These are phyloP conservation scores for Heliconius ismenius DNA, from an alignment of 2,888 invertebrate species.

Conservation along the genomic window DNA sequence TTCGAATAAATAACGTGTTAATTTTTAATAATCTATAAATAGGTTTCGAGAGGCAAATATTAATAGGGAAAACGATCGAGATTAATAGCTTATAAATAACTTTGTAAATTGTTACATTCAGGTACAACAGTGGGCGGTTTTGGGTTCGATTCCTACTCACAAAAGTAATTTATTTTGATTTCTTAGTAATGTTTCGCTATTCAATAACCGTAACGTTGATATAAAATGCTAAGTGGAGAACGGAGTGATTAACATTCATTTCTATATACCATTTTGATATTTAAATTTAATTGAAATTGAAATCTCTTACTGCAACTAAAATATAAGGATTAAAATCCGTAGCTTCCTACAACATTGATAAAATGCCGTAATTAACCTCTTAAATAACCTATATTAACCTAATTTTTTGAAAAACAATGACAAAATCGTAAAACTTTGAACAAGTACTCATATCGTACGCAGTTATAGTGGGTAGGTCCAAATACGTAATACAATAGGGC, in stretches of 20 bases:
- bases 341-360: too few species aligned
- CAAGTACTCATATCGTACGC: neutral
- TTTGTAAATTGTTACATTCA: too few species aligned
- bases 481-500: conserved; percentile 18
- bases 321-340: neutral
- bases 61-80: conserved; percentile 21
- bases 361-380: neutral
- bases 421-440: conserved; percentile 5
- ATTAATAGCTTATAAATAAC: neutral
- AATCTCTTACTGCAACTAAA: neutral
- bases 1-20: conserved; percentile 35
- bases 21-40: conserved; percentile 41
- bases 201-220: too few species aligned
- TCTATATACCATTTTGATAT: too few species aligned
- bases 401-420: neutral
- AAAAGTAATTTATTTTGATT: too few species aligned
- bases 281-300: too few species aligned
- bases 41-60: conserved; percentile 32
- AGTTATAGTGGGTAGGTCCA: conserved; percentile 6
- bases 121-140: too few species aligned
- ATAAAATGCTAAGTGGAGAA: too few species aligned
- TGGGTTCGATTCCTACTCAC: too few species aligned
- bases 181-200: too few species aligned
- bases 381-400: neutral
- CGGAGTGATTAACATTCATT: too few species aligned